Evolutionary conservation across 2,113 vertebrate species (phyloP).

Genomic region (Caracal caracal): DNA sequence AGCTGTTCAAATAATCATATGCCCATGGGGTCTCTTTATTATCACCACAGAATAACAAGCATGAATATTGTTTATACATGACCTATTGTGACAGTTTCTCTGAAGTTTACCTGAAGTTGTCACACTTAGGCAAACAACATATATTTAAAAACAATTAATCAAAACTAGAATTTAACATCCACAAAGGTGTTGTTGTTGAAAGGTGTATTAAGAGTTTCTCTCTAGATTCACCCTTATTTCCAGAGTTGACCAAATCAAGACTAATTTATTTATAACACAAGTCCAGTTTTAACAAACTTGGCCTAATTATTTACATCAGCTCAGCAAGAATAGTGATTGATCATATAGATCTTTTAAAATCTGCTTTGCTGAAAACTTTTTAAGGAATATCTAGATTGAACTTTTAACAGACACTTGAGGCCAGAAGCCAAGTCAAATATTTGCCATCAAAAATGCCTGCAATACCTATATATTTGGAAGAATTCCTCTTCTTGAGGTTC

Average conservation of each 20-base stretch:
- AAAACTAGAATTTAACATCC: not conserved
- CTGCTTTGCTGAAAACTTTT: not conserved
- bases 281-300: not conserved
- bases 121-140: not conserved
- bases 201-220: not conserved
- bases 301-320: not conserved
- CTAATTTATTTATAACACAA: not conserved
- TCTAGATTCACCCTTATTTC: not conserved
- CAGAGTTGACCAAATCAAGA: not conserved
- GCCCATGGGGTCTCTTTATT: not conserved
- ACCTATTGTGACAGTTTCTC: not conserved
- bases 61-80: not conserved
- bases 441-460: not conserved
- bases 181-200: not conserved
- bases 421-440: not conserved
- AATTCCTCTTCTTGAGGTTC: not conserved
- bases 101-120: not conserved
- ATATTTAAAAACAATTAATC: not conserved
- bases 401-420: not conserved
- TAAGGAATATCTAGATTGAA: not conserved
- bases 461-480: not conserved
- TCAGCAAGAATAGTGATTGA: not conserved
- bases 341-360: not conserved
- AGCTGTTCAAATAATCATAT: not conserved
- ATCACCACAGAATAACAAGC: not conserved